A percentile compares a stretch with the other conserved stretches of the same genome.
These are phyloP conservation scores for Sphenodon punctatus DNA, from an alignment of 2,797 vertebrate genomes.

Conservation along the genomic window DNA sequence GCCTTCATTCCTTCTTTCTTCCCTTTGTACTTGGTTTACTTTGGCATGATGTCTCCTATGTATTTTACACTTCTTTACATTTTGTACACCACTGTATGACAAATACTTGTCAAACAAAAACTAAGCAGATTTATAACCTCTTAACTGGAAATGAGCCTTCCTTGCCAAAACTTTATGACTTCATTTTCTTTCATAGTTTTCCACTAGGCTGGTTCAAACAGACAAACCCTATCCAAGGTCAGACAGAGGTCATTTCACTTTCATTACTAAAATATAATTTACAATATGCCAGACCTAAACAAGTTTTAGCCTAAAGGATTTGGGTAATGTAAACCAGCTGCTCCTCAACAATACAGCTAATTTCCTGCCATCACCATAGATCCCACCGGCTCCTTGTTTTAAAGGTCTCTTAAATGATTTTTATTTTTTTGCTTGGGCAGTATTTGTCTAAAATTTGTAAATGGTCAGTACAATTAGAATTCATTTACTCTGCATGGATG, in stretches of 20 bases:
- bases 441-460: constrained; percentile 68
- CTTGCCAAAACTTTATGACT: constrained; percentile 80
- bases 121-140: constrained; percentile 77
- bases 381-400: constrained; percentile 77
- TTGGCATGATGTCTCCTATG: constrained; percentile 68
- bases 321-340: constrained; percentile 94
- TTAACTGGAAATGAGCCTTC: constrained; percentile 74
- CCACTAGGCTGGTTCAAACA: constrained; percentile 76
- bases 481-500: constrained; percentile 38
- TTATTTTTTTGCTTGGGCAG: constrained; percentile 53
- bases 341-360: constrained; percentile 84
- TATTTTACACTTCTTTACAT: constrained; percentile 80
- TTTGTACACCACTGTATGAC: constrained; percentile 75
- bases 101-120: constrained; percentile 82
- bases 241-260: constrained; percentile 82
- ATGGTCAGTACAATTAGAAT: constrained; percentile 55
- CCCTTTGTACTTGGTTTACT: constrained; percentile 71
- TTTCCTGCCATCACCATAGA: constrained; percentile 78
- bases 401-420: constrained; percentile 62
- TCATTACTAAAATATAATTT: constrained; percentile 87
- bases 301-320: constrained; percentile 86
- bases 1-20: constrained; percentile 37
- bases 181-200: constrained; percentile 80
- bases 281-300: constrained; percentile 88
- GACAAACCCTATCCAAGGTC: constrained; percentile 82